Base-by-base conservation (phyloP, 2,888 invertebrate species). In the Tholera decimalis region DNA sequence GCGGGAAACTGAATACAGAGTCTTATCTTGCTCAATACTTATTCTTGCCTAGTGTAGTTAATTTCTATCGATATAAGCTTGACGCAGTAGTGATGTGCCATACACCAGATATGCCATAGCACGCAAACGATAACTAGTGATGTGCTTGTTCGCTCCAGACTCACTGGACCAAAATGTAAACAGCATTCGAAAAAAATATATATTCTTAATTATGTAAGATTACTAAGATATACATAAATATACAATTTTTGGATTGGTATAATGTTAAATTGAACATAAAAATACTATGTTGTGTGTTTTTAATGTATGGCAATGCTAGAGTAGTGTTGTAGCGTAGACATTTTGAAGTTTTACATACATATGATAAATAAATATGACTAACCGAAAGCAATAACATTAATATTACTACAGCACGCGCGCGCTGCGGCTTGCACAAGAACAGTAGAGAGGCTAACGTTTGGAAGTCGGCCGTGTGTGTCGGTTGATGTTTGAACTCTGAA, bases 261-360 rank as follows among this genome's bases (percentile, higher is more conserved):
- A 89, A 92, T 91, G 89, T 90, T 92, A 91, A 90, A 91, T 91
- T 92, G 90, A 87, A 89, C 82, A 87, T 90, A 88, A 86, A 88
- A 87, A 86, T 82, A 83, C 85, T 87, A 92, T 89, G 92, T 93
- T 93, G 93, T 93, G 93, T 94, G 93, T 94, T 93, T 91, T 91
- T 88, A 91, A 91, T 90, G 92, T 94, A 93, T 92, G 92, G 93
- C 93, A 89, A 93, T 91, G 94, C 94, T 94, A 94, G 94, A 90
- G 93, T 95, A 95, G 94, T 88, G 84, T 73, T 76, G 93, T 94
- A 94, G 94, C 85, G 93, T 95, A 95, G 95, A 88, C 84, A 94
- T 95, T 95, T 95, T 94, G 94, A 95, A 93, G 91, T 93, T 95
- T 95, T 95, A 95, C 93, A 94, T 93, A 80, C 74, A 77, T 85